These are phyloP conservation scores for Eunapius fragilis DNA, from an alignment of 37 sponge, comb jelly and placozoan species.

Conservation along the genomic window DNA sequence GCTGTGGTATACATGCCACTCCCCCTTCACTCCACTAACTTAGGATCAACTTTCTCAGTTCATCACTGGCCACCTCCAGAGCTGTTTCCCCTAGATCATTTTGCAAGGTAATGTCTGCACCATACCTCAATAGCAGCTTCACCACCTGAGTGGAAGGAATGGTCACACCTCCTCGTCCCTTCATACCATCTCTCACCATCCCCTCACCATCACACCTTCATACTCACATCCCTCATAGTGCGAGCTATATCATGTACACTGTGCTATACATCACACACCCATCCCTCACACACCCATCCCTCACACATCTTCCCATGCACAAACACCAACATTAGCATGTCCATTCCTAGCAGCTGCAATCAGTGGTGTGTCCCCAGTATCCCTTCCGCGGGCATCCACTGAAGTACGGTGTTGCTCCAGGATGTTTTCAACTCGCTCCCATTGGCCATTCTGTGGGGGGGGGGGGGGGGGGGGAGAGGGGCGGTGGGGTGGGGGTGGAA, in stretches of 20 bases:
- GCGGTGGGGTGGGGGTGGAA: conserved; percentile 12
- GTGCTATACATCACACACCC: too few species aligned
- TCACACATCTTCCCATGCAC: too few species aligned
- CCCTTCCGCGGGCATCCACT: conserved; percentile 36
- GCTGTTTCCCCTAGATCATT: conserved; percentile 71
- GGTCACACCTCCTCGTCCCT: not conserved
- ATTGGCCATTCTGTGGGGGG: conserved; percentile 33
- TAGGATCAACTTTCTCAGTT: conserved; percentile 43
- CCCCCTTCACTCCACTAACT: conserved; percentile 28
- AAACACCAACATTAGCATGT: conserved; percentile 33
- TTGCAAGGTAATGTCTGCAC: conserved; percentile 82
- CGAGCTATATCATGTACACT: too few species aligned
- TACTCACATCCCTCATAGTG: too few species aligned
- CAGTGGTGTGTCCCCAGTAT: conserved; percentile 87
- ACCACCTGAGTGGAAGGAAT: conserved; percentile 55
- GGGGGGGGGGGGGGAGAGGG: not conserved
- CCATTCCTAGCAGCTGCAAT: conserved; percentile 83
- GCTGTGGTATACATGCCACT: not conserved
- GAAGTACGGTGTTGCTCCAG: not conserved
- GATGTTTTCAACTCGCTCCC: conserved; percentile 18
- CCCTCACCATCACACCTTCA: not conserved
- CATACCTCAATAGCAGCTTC: conserved; percentile 50
- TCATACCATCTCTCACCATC: not conserved
- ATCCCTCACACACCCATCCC: too few species aligned
- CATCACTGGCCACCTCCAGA: conserved; percentile 65